phyloP scores from a whole-genome alignment of 2,113 vertebrate genomes.

The Cettia cetti region DNA sequence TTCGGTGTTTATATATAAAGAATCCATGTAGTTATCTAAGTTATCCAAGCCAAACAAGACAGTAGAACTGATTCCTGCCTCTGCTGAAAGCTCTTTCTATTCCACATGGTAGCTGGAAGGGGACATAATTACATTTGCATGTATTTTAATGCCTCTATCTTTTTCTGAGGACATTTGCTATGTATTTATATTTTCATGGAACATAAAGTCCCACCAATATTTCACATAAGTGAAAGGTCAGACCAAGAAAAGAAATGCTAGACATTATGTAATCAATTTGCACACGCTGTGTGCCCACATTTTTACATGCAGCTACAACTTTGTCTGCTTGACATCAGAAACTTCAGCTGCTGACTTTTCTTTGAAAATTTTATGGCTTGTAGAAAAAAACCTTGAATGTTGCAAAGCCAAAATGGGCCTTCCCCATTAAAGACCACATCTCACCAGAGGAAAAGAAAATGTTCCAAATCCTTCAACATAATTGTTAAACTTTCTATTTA shows the following conservation, averaged over 20 bases:
- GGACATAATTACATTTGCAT: neutral
- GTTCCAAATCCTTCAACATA: neutral
- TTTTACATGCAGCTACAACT: neutral
- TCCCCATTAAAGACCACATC: fast-evolving
- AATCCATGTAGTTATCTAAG: neutral
- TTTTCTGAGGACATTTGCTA: neutral
- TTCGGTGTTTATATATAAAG: neutral
- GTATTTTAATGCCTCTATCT: neutral
- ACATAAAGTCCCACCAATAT: neutral
- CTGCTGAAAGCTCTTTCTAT: neutral
- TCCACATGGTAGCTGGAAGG: neutral
- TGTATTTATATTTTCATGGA: constrained; percentile 11
- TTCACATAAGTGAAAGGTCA: neutral
- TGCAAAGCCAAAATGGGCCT: neutral
- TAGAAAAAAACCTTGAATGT: neutral
- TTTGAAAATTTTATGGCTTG: neutral
- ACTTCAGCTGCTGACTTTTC: neutral
- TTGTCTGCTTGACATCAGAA: neutral
- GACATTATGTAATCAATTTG: neutral
- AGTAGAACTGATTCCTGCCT: neutral
- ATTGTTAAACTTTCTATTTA: neutral
- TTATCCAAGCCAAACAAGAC: neutral
- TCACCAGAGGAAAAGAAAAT: neutral
- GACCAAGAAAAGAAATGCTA: neutral
- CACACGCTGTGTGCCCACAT: neutral